Evolutionary conservation across 2,113 vertebrate species (phyloP), one percentile per base, ranked within the genome.

Genomic region (Sebastes schlegelii): DNA sequence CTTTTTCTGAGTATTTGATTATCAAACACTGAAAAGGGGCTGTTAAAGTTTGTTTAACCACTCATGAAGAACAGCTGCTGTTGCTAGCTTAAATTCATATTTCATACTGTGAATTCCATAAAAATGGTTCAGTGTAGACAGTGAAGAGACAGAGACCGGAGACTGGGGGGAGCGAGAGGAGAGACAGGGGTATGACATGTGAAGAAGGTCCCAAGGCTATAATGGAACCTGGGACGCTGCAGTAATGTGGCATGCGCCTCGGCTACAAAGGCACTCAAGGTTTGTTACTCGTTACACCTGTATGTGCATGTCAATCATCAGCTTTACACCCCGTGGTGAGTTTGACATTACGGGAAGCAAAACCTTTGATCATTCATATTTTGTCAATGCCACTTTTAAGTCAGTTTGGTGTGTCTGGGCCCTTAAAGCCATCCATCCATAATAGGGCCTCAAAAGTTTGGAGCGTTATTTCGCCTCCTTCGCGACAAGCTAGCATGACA

Each of bases 1-100:
- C 12, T 73, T 86, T 79, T 81, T 84, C 80, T 78, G 4, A 62
- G 54, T 58, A 43, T 13, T 45, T 9, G 51, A 61, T 66, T 40
- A 80, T 76, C 58, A 76, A 65, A 81, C 1, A 16, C 34, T 14
- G 8, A 26, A 57, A 69, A 57, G n/a, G 16, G 46, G 21, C 70
- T 21, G 60, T 42, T 61, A 65, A 74, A 0, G 17, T 75, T 77
- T 74, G 46, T 54, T 71, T 57, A 72, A 72, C 14, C 21, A 3
- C 61, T 49, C 17, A 7, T 58, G 52, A 42, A 55, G 52, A 75
- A 16, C 52, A 67, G 46, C 82, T 67, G 71, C 66, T 8, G 19
- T 17, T 45, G 23, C 48, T 74, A 45, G 42, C 49, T 74, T 58
- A 13, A 19, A 74, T 45, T 60, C 52, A 70, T 62, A 45, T 71